phyloP scores from a whole-genome alignment of 2,888 invertebrate genomes.

The Cephus pulcher region DNA sequence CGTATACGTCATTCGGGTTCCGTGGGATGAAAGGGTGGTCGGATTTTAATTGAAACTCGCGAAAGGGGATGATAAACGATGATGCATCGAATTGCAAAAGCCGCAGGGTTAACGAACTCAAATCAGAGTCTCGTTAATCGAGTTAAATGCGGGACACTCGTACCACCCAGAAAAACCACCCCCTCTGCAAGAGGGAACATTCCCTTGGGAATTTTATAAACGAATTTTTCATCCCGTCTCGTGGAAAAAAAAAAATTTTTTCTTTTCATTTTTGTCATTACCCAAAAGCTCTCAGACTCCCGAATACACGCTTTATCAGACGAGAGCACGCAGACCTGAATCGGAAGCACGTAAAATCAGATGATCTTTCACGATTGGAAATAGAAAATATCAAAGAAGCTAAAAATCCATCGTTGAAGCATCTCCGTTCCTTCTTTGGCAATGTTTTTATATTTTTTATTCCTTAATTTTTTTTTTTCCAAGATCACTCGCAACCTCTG shows the following conservation, averaged over 20 bases:
- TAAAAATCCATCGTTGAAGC: neutral
- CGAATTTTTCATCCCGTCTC: neutral
- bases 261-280: neutral
- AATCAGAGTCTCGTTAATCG: constrained; percentile 15
- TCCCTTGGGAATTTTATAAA: neutral
- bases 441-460: no score
- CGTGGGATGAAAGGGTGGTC: neutral
- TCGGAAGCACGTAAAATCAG: neutral
- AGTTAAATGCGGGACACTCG: neutral
- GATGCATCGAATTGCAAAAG: constrained; percentile 29
- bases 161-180: neutral
- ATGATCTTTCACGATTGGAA: neutral
- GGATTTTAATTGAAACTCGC: neutral
- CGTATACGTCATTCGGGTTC: neutral
- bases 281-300: neutral
- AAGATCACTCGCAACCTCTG: neutral
- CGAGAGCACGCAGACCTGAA: neutral
- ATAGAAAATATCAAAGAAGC: neutral
- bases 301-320: neutral
- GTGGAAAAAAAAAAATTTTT: neutral
- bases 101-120: constrained; percentile 30
- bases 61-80: constrained; percentile 30
- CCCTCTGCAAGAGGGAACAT: neutral
- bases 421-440: neutral
- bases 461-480: no score